A percentile compares a stretch with the other conserved stretches of the same genome.
phyloP scores from a whole-genome alignment of 2,797 vertebrate genomes.

The Protosalanx chinensis region DNA sequence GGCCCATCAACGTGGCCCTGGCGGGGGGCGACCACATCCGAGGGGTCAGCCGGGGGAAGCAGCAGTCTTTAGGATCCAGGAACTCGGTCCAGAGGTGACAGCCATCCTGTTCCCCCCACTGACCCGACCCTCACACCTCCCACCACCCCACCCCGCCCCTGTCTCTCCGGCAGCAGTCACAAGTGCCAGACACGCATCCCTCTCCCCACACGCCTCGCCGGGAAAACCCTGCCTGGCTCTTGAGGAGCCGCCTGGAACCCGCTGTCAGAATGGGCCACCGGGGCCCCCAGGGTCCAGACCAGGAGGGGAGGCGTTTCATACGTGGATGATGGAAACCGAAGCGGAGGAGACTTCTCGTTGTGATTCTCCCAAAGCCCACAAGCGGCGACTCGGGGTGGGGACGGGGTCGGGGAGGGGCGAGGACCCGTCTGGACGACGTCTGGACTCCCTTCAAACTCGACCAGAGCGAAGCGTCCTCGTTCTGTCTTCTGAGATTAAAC shows the following conservation, averaged over 20 bases:
- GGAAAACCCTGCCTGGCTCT: not conserved
- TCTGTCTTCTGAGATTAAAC: conserved; percentile 37
- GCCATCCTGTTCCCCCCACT: conserved; percentile 35
- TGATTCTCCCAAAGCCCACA: not conserved
- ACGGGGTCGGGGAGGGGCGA: not conserved
- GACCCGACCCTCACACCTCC: conserved; percentile 6
- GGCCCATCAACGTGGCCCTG: conserved; percentile 54
- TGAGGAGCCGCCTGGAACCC: not conserved
- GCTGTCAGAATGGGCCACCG: conserved; percentile 35
- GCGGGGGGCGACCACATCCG: conserved; percentile 72
- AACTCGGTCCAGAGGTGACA: conserved; percentile 90
- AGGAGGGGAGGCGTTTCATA: conserved; percentile 10
- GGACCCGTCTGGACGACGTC: not conserved
- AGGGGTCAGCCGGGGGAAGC: conserved; percentile 73
- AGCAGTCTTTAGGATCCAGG: conserved; percentile 79
- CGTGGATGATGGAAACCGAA: not conserved
- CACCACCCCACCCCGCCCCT: conserved; percentile 25
- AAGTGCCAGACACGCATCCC: conserved; percentile 42
- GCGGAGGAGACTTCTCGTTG: not conserved
- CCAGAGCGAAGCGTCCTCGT: conserved; percentile 11
- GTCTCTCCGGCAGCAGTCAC: conserved; percentile 29
- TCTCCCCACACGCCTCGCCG: conserved; percentile 18
- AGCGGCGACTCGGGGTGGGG: not conserved
- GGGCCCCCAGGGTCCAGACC: conserved; percentile 1
- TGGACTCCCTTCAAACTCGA: not conserved